Conservation (phyloP, 2,888 invertebrate species). For the Polyommatus iphigenia region DNA sequence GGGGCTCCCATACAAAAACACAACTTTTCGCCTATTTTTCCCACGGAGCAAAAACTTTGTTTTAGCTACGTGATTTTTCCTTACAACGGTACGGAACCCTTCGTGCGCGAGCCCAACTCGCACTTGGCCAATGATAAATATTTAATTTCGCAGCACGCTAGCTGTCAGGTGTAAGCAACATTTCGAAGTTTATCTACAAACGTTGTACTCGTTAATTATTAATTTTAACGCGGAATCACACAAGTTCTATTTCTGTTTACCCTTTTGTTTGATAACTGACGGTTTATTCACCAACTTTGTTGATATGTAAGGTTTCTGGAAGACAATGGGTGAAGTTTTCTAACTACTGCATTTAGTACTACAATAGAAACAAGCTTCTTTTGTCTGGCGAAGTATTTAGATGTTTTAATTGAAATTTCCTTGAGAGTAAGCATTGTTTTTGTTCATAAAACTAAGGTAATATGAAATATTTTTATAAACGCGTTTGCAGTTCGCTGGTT, state of each 20-base stretch:
- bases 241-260: slow-evolving; percentile 14
- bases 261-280: slow-evolving; percentile 17
- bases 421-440: not conserved
- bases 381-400: slow-evolving; percentile 6
- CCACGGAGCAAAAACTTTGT: too few relatives aligned
- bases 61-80: too few relatives aligned
- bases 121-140: too few relatives aligned
- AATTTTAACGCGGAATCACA: not conserved
- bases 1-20: too few relatives aligned
- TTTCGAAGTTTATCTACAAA: slow-evolving; percentile 8
- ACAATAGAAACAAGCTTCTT: slow-evolving; percentile 22
- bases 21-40: too few relatives aligned
- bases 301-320: slow-evolving; percentile 25
- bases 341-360: slow-evolving; percentile 25
- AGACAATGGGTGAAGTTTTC: slow-evolving; percentile 20
- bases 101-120: too few relatives aligned
- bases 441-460: not conserved
- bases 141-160: slow-evolving; percentile 12
- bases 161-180: slow-evolving; percentile 11
- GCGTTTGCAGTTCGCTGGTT: not conserved
- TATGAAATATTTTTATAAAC: not conserved
- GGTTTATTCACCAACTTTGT: slow-evolving; percentile 24
- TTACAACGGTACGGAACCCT: too few relatives aligned
- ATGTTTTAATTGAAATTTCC: slow-evolving; percentile 20
- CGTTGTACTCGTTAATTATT: not conserved